Evolutionary conservation across 2,888 invertebrate species (phyloP).

Genomic region (Lasioglossum marginatum): DNA sequence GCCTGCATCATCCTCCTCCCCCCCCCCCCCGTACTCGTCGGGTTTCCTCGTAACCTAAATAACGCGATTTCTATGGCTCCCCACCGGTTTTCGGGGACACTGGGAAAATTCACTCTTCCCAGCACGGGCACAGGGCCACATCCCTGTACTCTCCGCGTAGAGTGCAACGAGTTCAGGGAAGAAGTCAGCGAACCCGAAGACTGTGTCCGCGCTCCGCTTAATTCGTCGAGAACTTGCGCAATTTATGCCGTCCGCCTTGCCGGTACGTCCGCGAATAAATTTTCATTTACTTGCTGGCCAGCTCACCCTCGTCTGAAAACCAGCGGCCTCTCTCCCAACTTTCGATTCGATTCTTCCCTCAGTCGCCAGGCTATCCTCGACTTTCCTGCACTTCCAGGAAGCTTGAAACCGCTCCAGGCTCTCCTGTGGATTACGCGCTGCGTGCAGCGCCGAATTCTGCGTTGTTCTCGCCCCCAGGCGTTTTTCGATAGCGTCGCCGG

Average conservation of each 20-base stretch:
- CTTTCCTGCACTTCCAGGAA: not conserved
- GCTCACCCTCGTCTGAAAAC: not conserved
- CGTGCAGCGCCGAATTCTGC: not conserved
- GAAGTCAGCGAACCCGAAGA: conserved; percentile 7
- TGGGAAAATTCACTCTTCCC: not conserved
- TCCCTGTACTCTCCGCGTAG: not conserved
- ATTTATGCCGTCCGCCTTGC: conserved; percentile 3
- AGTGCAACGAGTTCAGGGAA: not conserved
- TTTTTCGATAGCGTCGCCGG: not conserved
- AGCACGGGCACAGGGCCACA: not conserved
- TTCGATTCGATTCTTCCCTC: not conserved
- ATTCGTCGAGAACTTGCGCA: not conserved
- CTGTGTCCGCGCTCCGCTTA: not conserved
- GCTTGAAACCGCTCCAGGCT: not conserved
- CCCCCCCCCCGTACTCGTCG: conserved; percentile 13
- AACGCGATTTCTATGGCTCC: conserved; percentile 52
- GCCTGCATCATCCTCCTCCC: conserved; percentile 1
- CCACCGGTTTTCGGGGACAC: not conserved
- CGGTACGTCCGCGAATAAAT: conserved; percentile 25
- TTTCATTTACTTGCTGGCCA: conserved; percentile 11
- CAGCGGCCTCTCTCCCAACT: not conserved
- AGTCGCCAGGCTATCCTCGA: not conserved
- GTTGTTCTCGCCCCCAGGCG: not conserved
- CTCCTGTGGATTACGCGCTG: not conserved
- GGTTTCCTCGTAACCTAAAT: conserved; percentile 58